Evolutionary conservation across 2,888 invertebrate species (phyloP), one percentile per base, ranked within the genome.

Genomic region (Magallana nippona): DNA sequence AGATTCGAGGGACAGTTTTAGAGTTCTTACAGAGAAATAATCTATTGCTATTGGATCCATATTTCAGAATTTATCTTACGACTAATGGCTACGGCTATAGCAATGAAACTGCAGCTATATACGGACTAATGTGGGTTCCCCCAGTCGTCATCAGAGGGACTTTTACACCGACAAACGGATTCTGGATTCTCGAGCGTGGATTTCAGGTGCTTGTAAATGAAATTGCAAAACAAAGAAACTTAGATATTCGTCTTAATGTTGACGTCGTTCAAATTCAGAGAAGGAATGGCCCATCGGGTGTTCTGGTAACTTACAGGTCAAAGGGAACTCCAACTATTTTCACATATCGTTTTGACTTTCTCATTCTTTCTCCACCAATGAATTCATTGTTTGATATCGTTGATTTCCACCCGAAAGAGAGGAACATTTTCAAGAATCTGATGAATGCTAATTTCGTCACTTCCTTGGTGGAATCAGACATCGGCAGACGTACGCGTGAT

Each of bases 21-120:
- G 83, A 83, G 80, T 83, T 83, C 32, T 63, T 83, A 19, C 11
- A 15, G 13, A n/a, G 83, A 17, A 80, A 83, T 55, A n/a, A 57
- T 13, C 5, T 83, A 8, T 15, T 17, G 22, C 44, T 83, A 15
- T 71, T 83, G 10, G 80, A 71, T 57, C 55, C 82, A 32, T 13
- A n/a, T 15, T 77, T 80, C 19, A 15, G 57, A 11, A 22, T 44
- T 10, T 80, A 55, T 19, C 58, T 55, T n/a, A 80, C 83, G 15
- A 13, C 57, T 1, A 15, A 77, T 55, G 83, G 83, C 10, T 83
- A 83, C n/a, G 83, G 83, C n/a, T 56, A 19, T 56, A n/a, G 63
- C 22, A 58, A 83, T 27, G 80, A 80, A 19, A 71, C 56, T 2
- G 79, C 79, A 15, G 79, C 83, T 10, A 17, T 83, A n/a, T 83